phyloP scores from a whole-genome alignment of 1,140 invertebrate genomes.

The Arctopsyche grandis region DNA sequence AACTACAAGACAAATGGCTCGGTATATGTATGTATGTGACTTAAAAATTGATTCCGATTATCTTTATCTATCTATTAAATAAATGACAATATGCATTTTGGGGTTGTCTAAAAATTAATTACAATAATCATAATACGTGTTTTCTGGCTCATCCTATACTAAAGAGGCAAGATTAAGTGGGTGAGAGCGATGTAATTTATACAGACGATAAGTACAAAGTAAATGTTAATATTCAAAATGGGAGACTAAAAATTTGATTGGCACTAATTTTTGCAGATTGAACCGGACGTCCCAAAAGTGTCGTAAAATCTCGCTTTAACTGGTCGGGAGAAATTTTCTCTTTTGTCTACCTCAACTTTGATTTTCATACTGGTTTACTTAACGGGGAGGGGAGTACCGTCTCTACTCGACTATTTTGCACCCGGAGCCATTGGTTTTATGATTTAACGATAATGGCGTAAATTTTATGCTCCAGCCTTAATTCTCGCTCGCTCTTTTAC shows the following conservation, averaged over 20 bases:
- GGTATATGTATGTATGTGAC: no score
- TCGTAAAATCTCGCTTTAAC: conserved; percentile 29
- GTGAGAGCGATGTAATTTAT: no score
- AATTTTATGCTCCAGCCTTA: conserved; percentile 25
- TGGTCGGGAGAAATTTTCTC: no score
- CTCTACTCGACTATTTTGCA: neutral
- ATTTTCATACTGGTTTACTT: neutral
- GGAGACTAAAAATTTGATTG: neutral
- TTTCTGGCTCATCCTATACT: no score
- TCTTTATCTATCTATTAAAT: no score
- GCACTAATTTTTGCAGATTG: conserved; percentile 3
- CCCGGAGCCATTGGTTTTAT: conserved; percentile 10
- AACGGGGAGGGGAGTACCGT: neutral
- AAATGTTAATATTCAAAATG: neutral
- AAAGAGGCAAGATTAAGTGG: no score
- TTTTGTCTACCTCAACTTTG: conserved; percentile 24
- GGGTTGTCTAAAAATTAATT: no score
- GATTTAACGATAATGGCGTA: conserved; percentile 36
- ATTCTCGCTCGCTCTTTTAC: conserved; percentile 9
- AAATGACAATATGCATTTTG: no score
- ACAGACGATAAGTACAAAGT: no score
- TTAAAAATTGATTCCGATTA: no score
- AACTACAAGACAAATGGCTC: no score
- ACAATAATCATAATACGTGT: no score
- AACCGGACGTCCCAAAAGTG: neutral